Evolutionary conservation across 2,113 vertebrate genomes (phyloP), one percentile per base, ranked within the genome.

Genomic region (Scytalopus superciliaris): DNA sequence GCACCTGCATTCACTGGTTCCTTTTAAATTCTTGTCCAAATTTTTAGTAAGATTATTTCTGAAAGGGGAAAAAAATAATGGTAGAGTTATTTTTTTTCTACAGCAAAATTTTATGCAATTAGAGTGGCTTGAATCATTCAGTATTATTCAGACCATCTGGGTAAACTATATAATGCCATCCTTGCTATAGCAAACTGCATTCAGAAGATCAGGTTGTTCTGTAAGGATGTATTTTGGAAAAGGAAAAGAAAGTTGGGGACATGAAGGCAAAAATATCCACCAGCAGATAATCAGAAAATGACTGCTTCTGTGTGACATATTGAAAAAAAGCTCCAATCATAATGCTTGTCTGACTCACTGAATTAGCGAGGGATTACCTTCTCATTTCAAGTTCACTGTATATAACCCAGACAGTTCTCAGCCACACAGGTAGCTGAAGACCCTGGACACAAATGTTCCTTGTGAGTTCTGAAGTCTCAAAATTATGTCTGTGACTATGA

Each of bases 111-210:
- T 6, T 45, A 33, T 83, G n/a, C 50, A 91, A 60, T 91, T 87
- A 69, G n/a, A 79, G 19, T 87, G 77, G 31, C 23, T 76, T 74
- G 62, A 91, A 85, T 85, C 9, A 79, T 67, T 86, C 66, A 49
- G 37, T 82, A 42, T 83, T 87, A 87, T 82, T 91, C 42, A 91
- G 72, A 84, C 67, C 79, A 77, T 86, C 90, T 94, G 82, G n/a
- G 15, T 94, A 80, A 84, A 74, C 21, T 62, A 18, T 40, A 78
- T 39, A 50, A 64, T 73, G 23, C 45, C 42, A 59, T n/a, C 39
- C 28, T 18, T 7, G 42, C 23, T 72, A 33, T 30, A 68, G 50
- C 14, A 83, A 70, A 73, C 19, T 76, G 16, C 57, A 53, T 76
- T 73, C 37, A 82, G 66, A 84, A 83, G 12, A 79, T 14, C 1